phyloP scores from a whole-genome alignment of 2,113 vertebrate genomes.

The Ceyx cyanopectus region DNA sequence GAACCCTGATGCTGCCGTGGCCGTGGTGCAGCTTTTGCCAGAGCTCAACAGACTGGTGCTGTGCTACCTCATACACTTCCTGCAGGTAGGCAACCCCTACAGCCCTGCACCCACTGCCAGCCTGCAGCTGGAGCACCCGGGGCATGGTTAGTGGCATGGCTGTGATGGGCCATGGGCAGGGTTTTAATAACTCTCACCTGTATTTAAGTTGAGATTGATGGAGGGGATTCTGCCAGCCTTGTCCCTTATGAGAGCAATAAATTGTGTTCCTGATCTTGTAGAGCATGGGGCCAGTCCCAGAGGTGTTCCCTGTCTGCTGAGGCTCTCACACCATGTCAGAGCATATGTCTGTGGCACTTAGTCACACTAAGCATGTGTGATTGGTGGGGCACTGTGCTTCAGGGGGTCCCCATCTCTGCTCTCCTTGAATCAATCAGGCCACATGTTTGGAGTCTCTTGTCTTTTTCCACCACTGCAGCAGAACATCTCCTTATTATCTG shows the following conservation, averaged over 20 bases:
- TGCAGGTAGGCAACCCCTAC: constrained; percentile 80
- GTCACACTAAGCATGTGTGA: rapidly evolving
- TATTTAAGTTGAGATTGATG: neutral
- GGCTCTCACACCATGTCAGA: neutral
- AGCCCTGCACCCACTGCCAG: neutral
- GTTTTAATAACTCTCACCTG: neutral
- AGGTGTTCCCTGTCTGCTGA: neutral
- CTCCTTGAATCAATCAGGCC: neutral
- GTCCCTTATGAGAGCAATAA: neutral
- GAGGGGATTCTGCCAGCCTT: neutral
- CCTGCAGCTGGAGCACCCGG: neutral
- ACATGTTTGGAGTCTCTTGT: rapidly evolving
- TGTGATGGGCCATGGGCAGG: neutral
- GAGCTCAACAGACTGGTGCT: constrained; percentile 90
- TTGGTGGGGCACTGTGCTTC: neutral
- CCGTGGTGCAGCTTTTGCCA: constrained; percentile 86
- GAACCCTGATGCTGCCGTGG: constrained; percentile 85
- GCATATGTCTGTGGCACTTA: neutral
- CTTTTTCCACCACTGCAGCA: neutral
- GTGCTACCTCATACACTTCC: constrained; percentile 92
- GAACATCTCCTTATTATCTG: neutral
- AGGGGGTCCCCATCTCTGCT: neutral
- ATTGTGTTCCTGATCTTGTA: neutral
- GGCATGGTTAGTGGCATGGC: neutral
- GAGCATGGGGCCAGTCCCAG: neutral